Evolutionary conservation across 1,140 invertebrate species (phyloP).

Genomic region (Nasonia giraulti): DNA sequence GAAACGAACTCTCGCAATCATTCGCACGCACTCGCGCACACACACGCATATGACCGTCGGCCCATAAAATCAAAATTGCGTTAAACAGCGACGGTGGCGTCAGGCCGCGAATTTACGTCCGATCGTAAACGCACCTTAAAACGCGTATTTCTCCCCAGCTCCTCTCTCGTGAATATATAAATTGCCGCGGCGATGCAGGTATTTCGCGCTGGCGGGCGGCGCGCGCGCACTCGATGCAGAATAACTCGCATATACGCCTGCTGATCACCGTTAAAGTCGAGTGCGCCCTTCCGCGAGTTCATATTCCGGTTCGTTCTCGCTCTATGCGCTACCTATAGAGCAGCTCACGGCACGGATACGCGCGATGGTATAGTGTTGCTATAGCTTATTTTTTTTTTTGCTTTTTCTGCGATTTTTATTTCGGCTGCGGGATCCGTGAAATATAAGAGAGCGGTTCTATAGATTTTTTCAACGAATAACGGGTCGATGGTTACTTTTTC

Average conservation of each 20-base stretch:
- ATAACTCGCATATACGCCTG: conserved; percentile 6
- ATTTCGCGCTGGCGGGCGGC: neutral
- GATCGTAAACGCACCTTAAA: conserved; percentile 45
- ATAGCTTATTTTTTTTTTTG: neutral
- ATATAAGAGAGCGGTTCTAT: too few species aligned
- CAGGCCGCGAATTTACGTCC: conserved; percentile 38
- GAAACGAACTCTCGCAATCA: conserved; percentile 29
- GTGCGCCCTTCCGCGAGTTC: conserved; percentile 1
- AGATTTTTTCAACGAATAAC: neutral
- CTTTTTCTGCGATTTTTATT: neutral
- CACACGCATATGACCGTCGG: neutral
- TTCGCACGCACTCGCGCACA: neutral
- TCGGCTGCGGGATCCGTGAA: too few species aligned
- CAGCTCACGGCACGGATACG: too few species aligned
- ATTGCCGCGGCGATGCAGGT: neutral
- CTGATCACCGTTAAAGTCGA: neutral
- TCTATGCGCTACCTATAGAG: neutral
- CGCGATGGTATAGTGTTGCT: neutral
- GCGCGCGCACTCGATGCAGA: neutral
- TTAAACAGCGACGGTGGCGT: conserved; percentile 18
- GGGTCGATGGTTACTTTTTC: too few species aligned
- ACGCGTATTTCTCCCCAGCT: neutral
- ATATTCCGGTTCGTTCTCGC: neutral
- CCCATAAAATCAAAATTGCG: conserved; percentile 40
- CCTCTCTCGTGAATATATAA: neutral